These are phyloP conservation scores for Cyaniris semiargus DNA, from an alignment of 2,888 invertebrate genomes.

Conservation along the genomic window DNA sequence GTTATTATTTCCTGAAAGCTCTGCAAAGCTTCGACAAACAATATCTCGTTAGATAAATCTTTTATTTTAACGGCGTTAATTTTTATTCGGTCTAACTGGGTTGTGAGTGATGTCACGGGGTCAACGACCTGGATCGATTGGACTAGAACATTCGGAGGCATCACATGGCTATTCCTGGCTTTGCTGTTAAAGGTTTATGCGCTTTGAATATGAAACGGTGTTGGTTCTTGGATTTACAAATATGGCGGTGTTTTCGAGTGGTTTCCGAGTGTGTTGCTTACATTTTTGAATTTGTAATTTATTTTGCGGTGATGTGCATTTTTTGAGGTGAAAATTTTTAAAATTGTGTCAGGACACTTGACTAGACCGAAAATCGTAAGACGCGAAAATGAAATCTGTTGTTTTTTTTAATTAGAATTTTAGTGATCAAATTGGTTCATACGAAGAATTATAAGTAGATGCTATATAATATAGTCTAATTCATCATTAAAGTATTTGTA, in stretches of 20 bases:
- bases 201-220: constrained; percentile 1
- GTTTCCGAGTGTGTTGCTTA: background rate
- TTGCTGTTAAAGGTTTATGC: constrained; percentile 3
- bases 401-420: no score
- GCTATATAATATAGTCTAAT: no score
- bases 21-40: background rate
- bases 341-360: background rate
- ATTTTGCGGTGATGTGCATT: background rate
- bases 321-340: background rate
- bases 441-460: no score
- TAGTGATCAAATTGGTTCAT: no score
- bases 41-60: constrained; percentile 6
- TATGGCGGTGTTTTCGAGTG: background rate
- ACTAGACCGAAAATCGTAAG: background rate
- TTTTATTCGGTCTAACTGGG: constrained; percentile 15
- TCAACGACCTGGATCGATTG: constrained; percentile 10
- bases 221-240: background rate
- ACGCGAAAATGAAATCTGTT: background rate
- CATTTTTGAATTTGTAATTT: background rate
- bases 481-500: no score
- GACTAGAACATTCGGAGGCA: background rate
- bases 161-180: constrained; percentile 13
- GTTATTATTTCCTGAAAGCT: constrained; percentile 13
- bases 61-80: constrained; percentile 11
- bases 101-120: background rate